Evolutionary conservation across 2,888 invertebrate genomes (phyloP).

Genomic region (Therioaphis trifolii): DNA sequence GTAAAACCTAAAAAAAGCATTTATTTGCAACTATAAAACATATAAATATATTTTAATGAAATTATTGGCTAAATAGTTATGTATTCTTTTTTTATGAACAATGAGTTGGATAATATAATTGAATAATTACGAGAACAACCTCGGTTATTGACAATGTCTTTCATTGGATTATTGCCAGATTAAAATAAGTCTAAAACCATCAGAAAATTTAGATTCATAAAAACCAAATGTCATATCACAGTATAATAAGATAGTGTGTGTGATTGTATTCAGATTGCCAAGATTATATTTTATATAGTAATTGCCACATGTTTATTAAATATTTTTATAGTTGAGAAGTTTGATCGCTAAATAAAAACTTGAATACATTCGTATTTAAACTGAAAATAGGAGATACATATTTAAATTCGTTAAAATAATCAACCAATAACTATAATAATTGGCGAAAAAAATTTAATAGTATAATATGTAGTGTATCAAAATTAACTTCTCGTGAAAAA

Average conservation of each 20-base stretch:
- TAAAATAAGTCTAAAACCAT: neutral
- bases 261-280: neutral
- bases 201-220: neutral
- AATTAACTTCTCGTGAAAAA: too few relatives aligned
- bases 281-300: neutral
- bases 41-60: too few relatives aligned
- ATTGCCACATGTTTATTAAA: neutral
- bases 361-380: too few relatives aligned
- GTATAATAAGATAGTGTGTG: neutral
- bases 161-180: neutral
- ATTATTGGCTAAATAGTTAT: too few relatives aligned
- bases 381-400: too few relatives aligned
- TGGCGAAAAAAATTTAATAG: too few relatives aligned
- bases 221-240: neutral
- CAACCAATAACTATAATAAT: too few relatives aligned
- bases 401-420: too few relatives aligned
- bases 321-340: neutral
- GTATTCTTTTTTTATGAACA: neutral
- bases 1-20: too few relatives aligned
- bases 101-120: neutral
- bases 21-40: too few relatives aligned
- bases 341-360: neutral
- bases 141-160: neutral
- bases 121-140: neutral
- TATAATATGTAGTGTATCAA: too few relatives aligned